Evolutionary conservation across 2,797 vertebrate genomes (phyloP), one percentile per base, ranked within the genome.

Genomic region (Lepidocolaptes lacrymiger): DNA sequence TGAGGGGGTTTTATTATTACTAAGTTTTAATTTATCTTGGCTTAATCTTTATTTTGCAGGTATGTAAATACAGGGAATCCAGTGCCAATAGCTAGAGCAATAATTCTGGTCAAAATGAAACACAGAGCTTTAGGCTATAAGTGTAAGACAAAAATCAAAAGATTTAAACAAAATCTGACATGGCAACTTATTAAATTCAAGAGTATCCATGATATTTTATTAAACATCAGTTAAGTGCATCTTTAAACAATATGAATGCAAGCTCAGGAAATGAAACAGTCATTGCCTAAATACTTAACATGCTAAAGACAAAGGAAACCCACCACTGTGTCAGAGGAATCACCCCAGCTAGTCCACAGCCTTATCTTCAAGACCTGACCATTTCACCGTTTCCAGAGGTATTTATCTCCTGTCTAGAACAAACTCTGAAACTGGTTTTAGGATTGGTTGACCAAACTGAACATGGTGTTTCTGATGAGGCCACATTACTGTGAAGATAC

Each of bases 241-340:
- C 83, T 61, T 95, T 91, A 88, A 80, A 64, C 41, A 85, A 87
- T 77, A 91, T 13, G 43, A 94, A 92, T 85, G 51, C 26, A 83
- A 94, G 79, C 52, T 88, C 86, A 95, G 95, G 93, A 95, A 90
- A 96, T 93, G 46, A 95, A 93, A 97, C 59, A 46, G 39, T 62
- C 90, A 83, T 74, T 91, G 61, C 43, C n/a, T 62, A 41, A 78
- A 74, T 37, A 74, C 67, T 85, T 68, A 58, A 71, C 43, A 36
- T 24, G 8, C 44, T 88, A 32, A 44, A 90, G 77, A 91, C 73
- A 94, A 84, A 93, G 37, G 52, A 88, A 94, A 79, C 36, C 30
- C 21, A 44, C 58, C 58, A 59, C 27, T 66, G 19, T 67, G 51
- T 63, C 55, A 63, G 51, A 66, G 51, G 66, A 90, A 78, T 62